Percentiles rank a stretch among this genome's conserved stretches.
These are phyloP conservation scores for Entelurus aequoreus DNA, from an alignment of 2,113 vertebrate species.

Conservation along the genomic window DNA sequence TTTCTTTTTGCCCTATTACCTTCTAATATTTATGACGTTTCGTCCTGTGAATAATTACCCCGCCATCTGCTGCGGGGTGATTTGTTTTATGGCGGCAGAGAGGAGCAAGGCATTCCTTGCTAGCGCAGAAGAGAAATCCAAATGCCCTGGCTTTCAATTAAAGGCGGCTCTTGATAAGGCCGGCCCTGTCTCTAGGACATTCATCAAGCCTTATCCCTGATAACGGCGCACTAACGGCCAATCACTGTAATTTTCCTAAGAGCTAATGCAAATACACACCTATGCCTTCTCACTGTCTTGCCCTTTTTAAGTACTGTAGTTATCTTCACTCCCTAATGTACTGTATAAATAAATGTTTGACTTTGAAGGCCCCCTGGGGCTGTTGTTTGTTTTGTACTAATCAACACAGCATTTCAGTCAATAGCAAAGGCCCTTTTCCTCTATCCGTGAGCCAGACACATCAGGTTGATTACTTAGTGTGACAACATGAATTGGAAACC, in stretches of 20 bases:
- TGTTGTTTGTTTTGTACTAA: slow-evolving; percentile 55
- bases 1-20: slow-evolving; percentile 28
- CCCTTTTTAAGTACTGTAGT: slow-evolving; percentile 15
- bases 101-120: slow-evolving; percentile 35
- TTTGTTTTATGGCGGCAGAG: slow-evolving; percentile 59
- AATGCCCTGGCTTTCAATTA: slow-evolving; percentile 70
- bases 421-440: slow-evolving; percentile 35
- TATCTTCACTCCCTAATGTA: slow-evolving; percentile 1
- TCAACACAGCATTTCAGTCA: slow-evolving; percentile 55
- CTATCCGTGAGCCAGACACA: slow-evolving; percentile 29
- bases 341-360: slow-evolving; percentile 23
- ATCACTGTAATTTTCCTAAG: slow-evolving; percentile 54
- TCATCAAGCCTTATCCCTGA: slow-evolving; percentile 60
- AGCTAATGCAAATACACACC: slow-evolving; percentile 35
- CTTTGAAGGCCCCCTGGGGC: slow-evolving; percentile 26
- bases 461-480: slow-evolving; percentile 55
- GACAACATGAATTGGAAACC: slow-evolving; percentile 34
- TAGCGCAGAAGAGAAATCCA: slow-evolving; percentile 48
- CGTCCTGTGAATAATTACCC: slow-evolving; percentile 60
- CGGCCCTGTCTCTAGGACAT: slow-evolving; percentile 60
- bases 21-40: slow-evolving; percentile 60
- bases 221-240: slow-evolving; percentile 50
- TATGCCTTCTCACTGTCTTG: slow-evolving; percentile 8
- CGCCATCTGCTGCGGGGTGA: slow-evolving; percentile 62
- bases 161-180: slow-evolving; percentile 63